A percentile compares a stretch with the other conserved stretches of the same genome.
Evolutionary conservation across 2,113 vertebrate species (phyloP).

Genomic region (Saguinus midas): DNA sequence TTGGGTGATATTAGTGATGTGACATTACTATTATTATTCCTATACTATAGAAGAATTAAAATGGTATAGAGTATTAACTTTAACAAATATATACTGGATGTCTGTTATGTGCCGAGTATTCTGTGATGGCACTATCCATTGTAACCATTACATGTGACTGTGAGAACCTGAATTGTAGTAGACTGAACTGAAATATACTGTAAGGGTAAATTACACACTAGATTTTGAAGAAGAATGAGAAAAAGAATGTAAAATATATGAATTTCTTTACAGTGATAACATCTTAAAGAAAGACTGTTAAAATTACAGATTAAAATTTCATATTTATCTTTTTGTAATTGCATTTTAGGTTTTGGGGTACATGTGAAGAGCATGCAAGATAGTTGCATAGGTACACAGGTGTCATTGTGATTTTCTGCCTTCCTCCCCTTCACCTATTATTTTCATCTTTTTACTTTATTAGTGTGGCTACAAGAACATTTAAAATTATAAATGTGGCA

Average conservation of each 20-base stretch:
- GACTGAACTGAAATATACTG: background rate
- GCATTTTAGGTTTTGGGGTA: too few relatives aligned
- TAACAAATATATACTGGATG: background rate
- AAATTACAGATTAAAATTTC: background rate
- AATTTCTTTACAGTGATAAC: background rate
- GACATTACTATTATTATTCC: background rate
- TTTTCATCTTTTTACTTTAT: background rate
- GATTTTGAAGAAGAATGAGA: background rate
- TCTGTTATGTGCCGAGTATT: background rate
- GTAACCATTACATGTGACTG: background rate
- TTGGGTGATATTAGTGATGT: background rate
- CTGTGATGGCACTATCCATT: background rate
- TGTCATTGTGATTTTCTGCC: too few relatives aligned
- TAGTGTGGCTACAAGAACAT: background rate
- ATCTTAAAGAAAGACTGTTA: background rate
- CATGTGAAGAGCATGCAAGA: too few relatives aligned
- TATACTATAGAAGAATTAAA: background rate
- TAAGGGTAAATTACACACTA: background rate
- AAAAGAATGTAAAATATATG: background rate
- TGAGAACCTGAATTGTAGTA: background rate
- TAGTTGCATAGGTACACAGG: too few relatives aligned
- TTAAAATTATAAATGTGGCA: background rate
- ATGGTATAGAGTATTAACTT: background rate
- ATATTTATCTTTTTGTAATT: background rate
- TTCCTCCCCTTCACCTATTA: too few relatives aligned